Evolutionary conservation across 2,888 invertebrate genomes (phyloP).

Genomic region (Hirtodrosophila cameraria): DNA sequence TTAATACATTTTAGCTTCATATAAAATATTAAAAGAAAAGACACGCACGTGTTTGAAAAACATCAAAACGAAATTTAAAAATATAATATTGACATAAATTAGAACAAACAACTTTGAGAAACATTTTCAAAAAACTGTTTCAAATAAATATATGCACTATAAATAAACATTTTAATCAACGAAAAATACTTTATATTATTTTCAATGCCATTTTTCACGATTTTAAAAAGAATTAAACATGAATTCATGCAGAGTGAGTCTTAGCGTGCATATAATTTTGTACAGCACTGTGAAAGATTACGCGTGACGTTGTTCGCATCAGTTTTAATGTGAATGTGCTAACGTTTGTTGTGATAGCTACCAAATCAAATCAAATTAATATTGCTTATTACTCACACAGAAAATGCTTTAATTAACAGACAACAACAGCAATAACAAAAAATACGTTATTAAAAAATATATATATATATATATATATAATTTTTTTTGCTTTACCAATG

Average conservation of each 20-base stretch:
- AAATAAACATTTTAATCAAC: neutral
- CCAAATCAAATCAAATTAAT: conserved; percentile 56
- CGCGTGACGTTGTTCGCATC: conserved; percentile 32
- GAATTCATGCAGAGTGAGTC: conserved; percentile 76
- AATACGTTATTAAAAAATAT: conserved; percentile 18
- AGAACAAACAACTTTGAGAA: neutral
- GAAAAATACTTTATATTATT: neutral
- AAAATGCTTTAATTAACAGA: conserved; percentile 60
- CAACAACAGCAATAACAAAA: conserved; percentile 8
- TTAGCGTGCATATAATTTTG: conserved; percentile 22
- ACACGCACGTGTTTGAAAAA: neutral
- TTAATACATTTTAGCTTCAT: no score
- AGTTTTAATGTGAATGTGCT: conserved; percentile 29
- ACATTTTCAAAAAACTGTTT: conserved; percentile 3
- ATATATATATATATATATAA: no score
- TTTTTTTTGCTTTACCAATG: conserved; percentile 12
- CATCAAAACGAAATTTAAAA: neutral
- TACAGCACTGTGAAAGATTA: conserved; percentile 61
- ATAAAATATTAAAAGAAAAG: conserved; percentile 1
- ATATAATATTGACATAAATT: neutral
- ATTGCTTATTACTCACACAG: conserved; percentile 37
- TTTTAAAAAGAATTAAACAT: conserved; percentile 70
- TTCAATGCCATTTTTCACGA: conserved; percentile 52
- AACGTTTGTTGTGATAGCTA: conserved; percentile 12
- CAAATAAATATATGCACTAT: conserved; percentile 1